Evolutionary conservation across 2,888 invertebrate genomes (phyloP), one percentile per base, ranked within the genome.

Genomic region (Argyra leucocephala): DNA sequence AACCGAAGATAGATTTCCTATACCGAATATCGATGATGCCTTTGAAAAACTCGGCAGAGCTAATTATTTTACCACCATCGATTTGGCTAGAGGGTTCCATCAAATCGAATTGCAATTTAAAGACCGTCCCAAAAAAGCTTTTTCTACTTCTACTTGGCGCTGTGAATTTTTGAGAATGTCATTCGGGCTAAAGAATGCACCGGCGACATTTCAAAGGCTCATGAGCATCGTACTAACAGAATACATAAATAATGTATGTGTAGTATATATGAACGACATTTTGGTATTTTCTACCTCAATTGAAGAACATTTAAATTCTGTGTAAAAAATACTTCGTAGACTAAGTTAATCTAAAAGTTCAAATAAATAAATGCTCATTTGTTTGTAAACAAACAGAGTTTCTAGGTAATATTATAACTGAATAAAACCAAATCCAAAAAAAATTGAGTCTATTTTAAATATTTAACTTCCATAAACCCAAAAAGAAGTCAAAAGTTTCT

Each of bases 71-170:
- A 60, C 68, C 1, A 71, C 69, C 12, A 22, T 71, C 1, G 73
- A 73, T 63, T 31, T 73, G 1, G 70, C 72, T 0, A 71, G 69
- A 3, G 73, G 73, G 0, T 74, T 72, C 37, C 70, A 73, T 23
- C 73, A 74, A 63, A 73, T 59, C 22, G 23, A 59, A 23, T 22
- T 59, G 10, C 9, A 59, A 3, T 23, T 23, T 22, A 15, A 23
- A 15, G 62, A 67, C 57, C 57, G 24, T 3, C 9, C 58, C 15
- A 67, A 67, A 65, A 67, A 61, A 23, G 68, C 68, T 24, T 68
- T 68, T 23, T 61, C 60, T 1, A 62, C 62, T 5, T 57, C 64
- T 4, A 64, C 23, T 36, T 64, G 64, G 1, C 66, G 66, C n/a
- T 68, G 61, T 12, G 67, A 68, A 31, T 66, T 64, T 61, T 31